phyloP scores from a whole-genome alignment of 92 coral and sea anemone genomes.

The Umimayanthus kanabou region DNA sequence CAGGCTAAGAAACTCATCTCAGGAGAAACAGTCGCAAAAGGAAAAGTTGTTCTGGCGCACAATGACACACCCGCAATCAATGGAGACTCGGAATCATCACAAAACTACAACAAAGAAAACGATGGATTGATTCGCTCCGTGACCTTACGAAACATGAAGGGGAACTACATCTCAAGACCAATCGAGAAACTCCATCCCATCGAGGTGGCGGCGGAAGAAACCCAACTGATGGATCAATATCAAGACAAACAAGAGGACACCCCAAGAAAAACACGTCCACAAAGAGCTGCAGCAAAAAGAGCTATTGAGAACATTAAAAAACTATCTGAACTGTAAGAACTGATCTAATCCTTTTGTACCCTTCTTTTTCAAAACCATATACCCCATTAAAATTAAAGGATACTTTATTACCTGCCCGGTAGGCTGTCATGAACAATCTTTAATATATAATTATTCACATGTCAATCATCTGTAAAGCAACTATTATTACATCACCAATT shows the following conservation, averaged over 20 bases:
- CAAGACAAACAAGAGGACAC: conserved; percentile 12
- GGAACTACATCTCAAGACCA: conserved; percentile 33
- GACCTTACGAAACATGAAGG: conserved; percentile 10
- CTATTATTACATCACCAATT: too few species aligned
- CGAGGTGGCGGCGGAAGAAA: conserved; percentile 25
- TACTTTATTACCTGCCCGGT: conserved; percentile 21
- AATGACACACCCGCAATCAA: conserved; percentile 30
- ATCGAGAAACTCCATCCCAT: conserved; percentile 37
- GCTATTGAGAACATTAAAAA: conserved; percentile 18
- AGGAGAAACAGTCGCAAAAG: neutral
- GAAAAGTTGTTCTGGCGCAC: conserved; percentile 25
- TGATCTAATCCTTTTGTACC: neutral
- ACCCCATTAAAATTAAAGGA: neutral
- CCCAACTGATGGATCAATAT: neutral
- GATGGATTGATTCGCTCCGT: neutral
- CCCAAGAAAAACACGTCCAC: neutral
- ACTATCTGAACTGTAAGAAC: conserved; percentile 20
- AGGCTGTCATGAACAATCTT: neutral
- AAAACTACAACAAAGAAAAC: conserved; percentile 15
- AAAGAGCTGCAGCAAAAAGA: conserved; percentile 35
- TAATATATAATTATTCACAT: too few species aligned
- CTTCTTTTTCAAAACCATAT: neutral
- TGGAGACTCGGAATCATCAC: conserved; percentile 31
- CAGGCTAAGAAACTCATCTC: neutral
- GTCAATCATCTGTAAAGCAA: too few species aligned